phyloP scores from a whole-genome alignment of 1,140 invertebrate genomes.

The Dolichoris vasculosae region DNA sequence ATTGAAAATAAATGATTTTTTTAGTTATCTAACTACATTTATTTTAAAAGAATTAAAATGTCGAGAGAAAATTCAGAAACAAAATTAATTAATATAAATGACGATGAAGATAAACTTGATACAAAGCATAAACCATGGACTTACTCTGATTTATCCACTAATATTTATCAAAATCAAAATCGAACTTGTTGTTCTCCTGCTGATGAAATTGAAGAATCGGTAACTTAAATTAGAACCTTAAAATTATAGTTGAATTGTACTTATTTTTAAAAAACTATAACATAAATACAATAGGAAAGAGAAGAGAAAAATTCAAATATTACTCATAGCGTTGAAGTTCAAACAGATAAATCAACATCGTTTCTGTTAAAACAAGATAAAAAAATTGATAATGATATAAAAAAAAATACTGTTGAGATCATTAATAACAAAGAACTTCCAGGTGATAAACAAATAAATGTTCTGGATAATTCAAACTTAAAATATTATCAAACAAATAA shows the following conservation, averaged over 20 bases:
- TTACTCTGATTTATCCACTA: slow-evolving; percentile 10
- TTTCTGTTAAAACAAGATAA: slow-evolving; percentile 34
- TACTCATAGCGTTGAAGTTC: slow-evolving; percentile 32
- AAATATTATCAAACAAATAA: slow-evolving; percentile 15
- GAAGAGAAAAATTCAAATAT: slow-evolving; percentile 7
- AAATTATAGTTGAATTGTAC: not conserved
- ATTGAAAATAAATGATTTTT: not conserved
- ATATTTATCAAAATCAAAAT: slow-evolving; percentile 32
- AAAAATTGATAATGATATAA: slow-evolving; percentile 11
- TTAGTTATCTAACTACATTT: not conserved
- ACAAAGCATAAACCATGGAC: not conserved
- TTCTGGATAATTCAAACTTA: not conserved
- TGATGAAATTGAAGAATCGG: slow-evolving; percentile 40
- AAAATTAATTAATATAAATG: not conserved
- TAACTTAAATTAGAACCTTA: not conserved
- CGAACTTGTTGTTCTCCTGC: slow-evolving; percentile 39
- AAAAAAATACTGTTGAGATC: not conserved
- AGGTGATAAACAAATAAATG: slow-evolving; percentile 9
- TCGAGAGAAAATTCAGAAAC: slow-evolving; percentile 28
- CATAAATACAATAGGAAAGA: not conserved
- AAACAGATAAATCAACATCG: slow-evolving; percentile 43
- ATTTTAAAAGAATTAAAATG: slow-evolving; percentile 21
- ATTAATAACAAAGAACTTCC: not conserved
- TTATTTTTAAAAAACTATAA: not conserved
- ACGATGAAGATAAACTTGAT: not conserved